A percentile compares a stretch with the other conserved stretches of the same genome.
Evolutionary conservation across 2,113 vertebrate genomes (phyloP).

Genomic region (Nesoenas mayeri): DNA sequence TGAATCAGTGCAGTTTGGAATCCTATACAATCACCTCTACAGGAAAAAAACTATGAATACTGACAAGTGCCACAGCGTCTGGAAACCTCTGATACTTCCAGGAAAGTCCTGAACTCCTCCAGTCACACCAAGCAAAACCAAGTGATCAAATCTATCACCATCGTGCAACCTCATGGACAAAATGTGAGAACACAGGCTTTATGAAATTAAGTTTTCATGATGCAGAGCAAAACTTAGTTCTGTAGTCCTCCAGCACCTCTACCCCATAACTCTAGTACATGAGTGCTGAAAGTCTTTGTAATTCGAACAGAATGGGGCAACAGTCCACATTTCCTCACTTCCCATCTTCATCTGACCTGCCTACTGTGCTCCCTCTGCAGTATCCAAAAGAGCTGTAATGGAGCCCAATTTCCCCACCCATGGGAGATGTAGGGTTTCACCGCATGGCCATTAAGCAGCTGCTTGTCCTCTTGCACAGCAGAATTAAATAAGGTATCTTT

Average conservation of each 20-base stretch:
- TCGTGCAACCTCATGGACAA: neutral
- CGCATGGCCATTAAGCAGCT: neutral
- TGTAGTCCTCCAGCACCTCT: neutral
- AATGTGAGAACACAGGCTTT: neutral
- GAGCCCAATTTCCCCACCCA: neutral
- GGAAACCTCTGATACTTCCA: neutral
- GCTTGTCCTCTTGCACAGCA: neutral
- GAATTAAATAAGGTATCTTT: neutral
- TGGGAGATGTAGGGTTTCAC: conserved; percentile 1
- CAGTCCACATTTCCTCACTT: neutral
- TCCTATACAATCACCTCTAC: neutral
- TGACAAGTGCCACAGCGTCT: neutral
- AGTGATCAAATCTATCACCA: neutral
- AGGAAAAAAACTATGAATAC: neutral
- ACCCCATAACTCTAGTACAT: accelerated
- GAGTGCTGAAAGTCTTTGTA: neutral
- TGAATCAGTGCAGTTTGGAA: neutral
- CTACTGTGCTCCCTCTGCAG: neutral
- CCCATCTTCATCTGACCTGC: neutral
- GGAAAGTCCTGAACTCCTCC: neutral
- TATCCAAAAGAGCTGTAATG: neutral
- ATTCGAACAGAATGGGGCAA: neutral
- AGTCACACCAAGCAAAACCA: neutral
- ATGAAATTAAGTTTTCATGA: neutral
- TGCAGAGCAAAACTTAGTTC: neutral